phyloP scores from a whole-genome alignment of 2,797 vertebrate genomes.

The Acrossocheilus fasciatus region DNA sequence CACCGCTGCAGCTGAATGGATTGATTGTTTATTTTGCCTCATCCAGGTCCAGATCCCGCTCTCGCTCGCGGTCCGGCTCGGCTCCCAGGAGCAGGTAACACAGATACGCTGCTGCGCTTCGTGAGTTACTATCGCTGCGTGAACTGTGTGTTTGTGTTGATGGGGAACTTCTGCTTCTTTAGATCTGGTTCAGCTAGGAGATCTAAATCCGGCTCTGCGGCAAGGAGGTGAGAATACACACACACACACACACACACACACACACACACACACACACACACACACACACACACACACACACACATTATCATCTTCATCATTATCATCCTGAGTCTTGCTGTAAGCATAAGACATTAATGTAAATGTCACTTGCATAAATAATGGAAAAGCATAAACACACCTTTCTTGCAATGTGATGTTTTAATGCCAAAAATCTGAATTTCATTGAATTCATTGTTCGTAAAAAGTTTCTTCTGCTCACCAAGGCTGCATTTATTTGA shows the following conservation, averaged over 20 bases:
- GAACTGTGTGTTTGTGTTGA: constrained; percentile 62
- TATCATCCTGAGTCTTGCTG: neutral
- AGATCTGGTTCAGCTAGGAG: constrained; percentile 66
- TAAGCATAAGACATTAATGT: neutral
- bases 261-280: neutral
- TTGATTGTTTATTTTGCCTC: constrained; percentile 58
- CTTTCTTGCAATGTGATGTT: neutral
- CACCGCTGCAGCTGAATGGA: neutral
- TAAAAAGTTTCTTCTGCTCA: neutral
- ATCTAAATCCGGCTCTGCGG: constrained; percentile 65
- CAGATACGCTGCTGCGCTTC: neutral
- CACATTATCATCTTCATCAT: neutral
- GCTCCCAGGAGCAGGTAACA: constrained; percentile 84
- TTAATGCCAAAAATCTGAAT: too few species aligned
- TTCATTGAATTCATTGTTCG: too few species aligned
- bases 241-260: neutral
- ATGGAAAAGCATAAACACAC: neutral
- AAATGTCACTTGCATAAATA: neutral
- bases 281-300: neutral
- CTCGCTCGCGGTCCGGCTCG: constrained; percentile 82
- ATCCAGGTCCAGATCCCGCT: constrained; percentile 82
- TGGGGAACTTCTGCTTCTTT: constrained; percentile 1
- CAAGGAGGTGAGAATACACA: constrained; percentile 58
- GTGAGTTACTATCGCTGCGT: neutral
- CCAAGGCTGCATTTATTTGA: neutral